These are phyloP conservation scores for Brienomyrus brachyistius DNA, from an alignment of 2,113 vertebrate species.

Conservation along the genomic window DNA sequence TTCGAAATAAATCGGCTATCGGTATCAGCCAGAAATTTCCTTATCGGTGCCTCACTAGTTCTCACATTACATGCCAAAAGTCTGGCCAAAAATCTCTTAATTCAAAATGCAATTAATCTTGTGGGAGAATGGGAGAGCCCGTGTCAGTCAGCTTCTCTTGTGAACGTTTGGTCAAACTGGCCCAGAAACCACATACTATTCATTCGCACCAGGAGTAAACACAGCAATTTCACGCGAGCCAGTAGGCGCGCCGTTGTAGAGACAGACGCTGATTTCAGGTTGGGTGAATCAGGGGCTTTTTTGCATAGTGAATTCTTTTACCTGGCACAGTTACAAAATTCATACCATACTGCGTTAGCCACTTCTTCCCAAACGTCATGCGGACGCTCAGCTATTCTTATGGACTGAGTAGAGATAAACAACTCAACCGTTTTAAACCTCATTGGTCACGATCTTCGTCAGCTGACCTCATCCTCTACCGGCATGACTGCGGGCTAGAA, in stretches of 20 bases:
- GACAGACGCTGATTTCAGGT: neutral
- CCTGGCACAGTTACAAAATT: neutral
- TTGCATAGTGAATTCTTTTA: neutral
- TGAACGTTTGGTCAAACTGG: neutral
- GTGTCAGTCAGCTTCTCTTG: neutral
- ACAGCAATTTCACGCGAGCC: neutral
- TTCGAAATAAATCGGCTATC: neutral
- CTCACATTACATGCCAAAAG: neutral
- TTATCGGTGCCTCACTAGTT: neutral
- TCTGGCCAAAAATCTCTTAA: neutral
- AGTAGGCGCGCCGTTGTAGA: neutral
- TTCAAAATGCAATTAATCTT: neutral
- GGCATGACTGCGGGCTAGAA: neutral
- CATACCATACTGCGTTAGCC: neutral
- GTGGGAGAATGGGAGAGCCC: neutral
- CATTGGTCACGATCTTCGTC: neutral
- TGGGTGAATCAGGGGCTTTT: neutral
- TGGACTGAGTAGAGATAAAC: neutral
- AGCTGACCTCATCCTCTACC: neutral
- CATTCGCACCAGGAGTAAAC: neutral
- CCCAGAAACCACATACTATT: neutral
- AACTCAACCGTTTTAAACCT: neutral
- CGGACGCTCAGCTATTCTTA: neutral
- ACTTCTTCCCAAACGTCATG: neutral
- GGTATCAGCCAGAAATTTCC: neutral